Conservation (phyloP, 2,888 invertebrate species). For the Nymphalis polychloros region DNA sequence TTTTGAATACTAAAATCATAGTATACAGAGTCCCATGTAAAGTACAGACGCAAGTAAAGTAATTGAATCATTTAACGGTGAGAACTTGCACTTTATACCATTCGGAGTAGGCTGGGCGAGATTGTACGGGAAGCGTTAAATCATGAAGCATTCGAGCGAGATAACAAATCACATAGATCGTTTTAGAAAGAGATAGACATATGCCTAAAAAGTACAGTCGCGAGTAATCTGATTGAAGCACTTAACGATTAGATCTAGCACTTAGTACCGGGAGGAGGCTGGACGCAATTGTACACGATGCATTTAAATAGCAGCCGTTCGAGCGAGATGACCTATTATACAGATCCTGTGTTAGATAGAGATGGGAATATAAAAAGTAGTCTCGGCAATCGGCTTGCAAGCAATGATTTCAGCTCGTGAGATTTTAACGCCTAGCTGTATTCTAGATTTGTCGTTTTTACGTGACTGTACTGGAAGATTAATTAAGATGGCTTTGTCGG, state of each 20-base stretch:
- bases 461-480: neutral
- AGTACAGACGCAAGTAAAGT: no score
- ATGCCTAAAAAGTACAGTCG: conserved; percentile 7
- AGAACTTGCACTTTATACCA: neutral
- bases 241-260: conserved; percentile 10
- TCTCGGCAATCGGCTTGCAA: conserved; percentile 24
- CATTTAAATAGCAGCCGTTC: neutral
- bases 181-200: neutral
- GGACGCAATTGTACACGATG: conserved; percentile 11
- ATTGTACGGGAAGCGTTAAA: neutral
- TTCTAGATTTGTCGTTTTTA: neutral
- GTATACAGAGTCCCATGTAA: no score
- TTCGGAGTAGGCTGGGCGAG: neutral
- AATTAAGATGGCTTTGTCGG: neutral
- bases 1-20: no score
- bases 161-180: neutral
- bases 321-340: neutral
- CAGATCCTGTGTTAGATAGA: neutral
- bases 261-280: conserved; percentile 1
- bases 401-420: conserved; percentile 26
- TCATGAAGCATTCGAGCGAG: neutral
- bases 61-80: no score
- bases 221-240: conserved; percentile 10
- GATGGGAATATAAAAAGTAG: conserved; percentile 9
- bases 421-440: conserved; percentile 19